phyloP scores from a whole-genome alignment of 2,113 vertebrate genomes.

The Podocnemis expansa region DNA sequence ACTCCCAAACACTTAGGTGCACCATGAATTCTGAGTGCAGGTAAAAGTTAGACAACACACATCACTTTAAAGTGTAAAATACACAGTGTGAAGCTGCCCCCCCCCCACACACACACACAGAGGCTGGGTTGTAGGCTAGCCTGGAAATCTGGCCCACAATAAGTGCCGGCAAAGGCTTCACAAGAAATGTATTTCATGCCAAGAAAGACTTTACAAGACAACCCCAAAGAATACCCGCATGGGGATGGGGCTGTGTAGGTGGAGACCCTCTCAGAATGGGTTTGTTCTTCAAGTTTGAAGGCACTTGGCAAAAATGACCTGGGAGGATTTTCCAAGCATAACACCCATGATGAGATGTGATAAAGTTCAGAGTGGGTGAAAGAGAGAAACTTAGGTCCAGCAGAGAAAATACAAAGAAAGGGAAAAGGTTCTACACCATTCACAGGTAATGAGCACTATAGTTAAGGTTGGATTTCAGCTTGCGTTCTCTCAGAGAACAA shows the following conservation, averaged over 20 bases:
- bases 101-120: too few relatives aligned
- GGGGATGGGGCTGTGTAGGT: background rate
- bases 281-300: background rate
- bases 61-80: background rate
- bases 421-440: background rate
- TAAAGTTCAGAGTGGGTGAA: rapidly evolving
- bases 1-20: background rate
- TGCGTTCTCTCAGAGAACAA: background rate
- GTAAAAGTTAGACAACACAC: rapidly evolving
- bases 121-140: background rate
- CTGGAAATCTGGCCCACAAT: conserved; percentile 20
- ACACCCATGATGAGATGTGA: background rate
- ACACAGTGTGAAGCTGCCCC: background rate
- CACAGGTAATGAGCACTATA: background rate
- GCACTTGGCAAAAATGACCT: background rate
- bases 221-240: background rate
- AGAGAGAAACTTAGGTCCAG: background rate
- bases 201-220: background rate
- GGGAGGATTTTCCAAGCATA: background rate
- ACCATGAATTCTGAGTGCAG: background rate
- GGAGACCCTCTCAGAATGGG: background rate
- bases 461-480: background rate
- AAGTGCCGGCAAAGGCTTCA: background rate
- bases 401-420: background rate
- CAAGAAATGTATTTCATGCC: background rate